Base-by-base conservation (phyloP, 2,797 vertebrate genomes). In the Megalops cyprinoides region DNA sequence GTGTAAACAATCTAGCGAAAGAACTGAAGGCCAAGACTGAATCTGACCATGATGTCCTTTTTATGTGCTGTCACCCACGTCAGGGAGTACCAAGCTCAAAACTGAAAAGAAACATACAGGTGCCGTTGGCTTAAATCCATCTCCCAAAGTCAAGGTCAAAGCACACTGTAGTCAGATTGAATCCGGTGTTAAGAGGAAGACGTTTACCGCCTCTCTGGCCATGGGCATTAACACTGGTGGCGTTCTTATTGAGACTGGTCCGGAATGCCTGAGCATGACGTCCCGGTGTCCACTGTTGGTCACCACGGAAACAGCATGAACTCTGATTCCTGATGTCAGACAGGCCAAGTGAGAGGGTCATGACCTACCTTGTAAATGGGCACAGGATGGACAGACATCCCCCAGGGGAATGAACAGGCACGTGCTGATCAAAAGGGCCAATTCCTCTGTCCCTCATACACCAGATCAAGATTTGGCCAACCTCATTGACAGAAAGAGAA, bases 301-400 rank as follows among this genome's bases (percentile, higher is more conserved):
- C 76, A 76, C 46, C 18, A 34, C 53, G 77, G 58, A 46, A 53
- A 44, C 77, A 65, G n/a, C 53, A 60, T 75, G 46, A 78, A 39
- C 12, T 49, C 25, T 62, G 81, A 79, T 25, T 44, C 51, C 51
- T 12, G 23, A 48, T 62, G 74, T 56, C 56, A 76, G 55, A 49
- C 73, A 31, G 42, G 34, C 69, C 8, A 37, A 58, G 46, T 79
- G 71, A 67, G 46, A 15, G 48, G 85, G 87, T 88, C 85, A n/a
- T 82, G 89, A 91, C 88, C 92, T 89, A 58, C 87, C n/a, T 81
- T 85, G 84, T 85, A 77, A 56, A 1, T 85, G 86, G 48, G 23
- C 58, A 49, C 56, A 86, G 87, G 83, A 77, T 82, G 71, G 77
- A 25, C 78, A 90, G 91, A 89, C 87, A 86, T 51, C 10, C 37